Base-by-base conservation (phyloP, 2,797 vertebrate genomes). In the Tokudaia muenninki region DNA sequence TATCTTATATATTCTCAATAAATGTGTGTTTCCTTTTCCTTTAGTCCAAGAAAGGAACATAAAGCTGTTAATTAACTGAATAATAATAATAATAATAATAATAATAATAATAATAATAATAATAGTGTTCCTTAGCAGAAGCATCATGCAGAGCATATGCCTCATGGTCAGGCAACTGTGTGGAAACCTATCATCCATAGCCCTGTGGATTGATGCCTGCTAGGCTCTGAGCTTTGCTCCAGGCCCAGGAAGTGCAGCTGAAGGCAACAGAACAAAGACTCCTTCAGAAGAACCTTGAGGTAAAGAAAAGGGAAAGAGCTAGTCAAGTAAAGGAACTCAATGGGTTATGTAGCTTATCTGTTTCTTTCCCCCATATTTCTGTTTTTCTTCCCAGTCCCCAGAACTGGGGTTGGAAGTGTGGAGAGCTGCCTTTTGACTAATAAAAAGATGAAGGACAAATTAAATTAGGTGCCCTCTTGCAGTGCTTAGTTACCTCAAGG, bases 21-120 rank as follows among this genome's bases (percentile, higher is more conserved):
- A 94, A 84, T 86, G 37, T 22, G 10, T 70, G 24, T 83, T 70
- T 89, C 41, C 29, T 92, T 91, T 92, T 91, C 57, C 41, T 81
- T 83, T 90, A 47, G 83, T 31, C 24, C 9, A 26, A 86, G 44
- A 88, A 79, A 86, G 21, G 17, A 82, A 74, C 17, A 7, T 1
- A 81, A 88, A 81, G 34, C 8, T 47, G 12, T 47, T 81, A 57
- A 16, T 74, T 86, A 79, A 52, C 22, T 52, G 34, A 29, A 16
- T 80, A 55, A 63, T 37, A 31, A 79, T 50, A 57, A 84, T n/a
- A 65, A 34, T 50, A 24, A 13, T 37, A 29, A 79, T 44, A 22
- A 6, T 41, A 22, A 10, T 31, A n/a, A 34, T 2, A n/a, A 26
- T 3, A 41, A 37, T 10, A 61, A 59, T 5, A 26, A 21, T 37